Percentiles rank a stretch among this genome's conserved stretches.
Evolutionary conservation across 2,888 invertebrate genomes (phyloP).

Genomic region (Dusona sp.): DNA sequence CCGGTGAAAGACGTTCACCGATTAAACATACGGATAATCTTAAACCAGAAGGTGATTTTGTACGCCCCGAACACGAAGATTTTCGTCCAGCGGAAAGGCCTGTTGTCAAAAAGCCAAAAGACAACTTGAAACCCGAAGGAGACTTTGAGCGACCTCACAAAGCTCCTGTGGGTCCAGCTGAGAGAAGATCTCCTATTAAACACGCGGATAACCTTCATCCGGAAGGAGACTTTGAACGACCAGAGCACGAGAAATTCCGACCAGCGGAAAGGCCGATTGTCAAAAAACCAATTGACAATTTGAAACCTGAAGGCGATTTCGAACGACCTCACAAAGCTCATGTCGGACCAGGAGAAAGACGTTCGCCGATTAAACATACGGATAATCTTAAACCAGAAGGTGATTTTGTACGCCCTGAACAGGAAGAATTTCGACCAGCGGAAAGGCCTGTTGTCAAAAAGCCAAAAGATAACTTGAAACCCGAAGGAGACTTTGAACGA

Average conservation of each 20-base stretch:
- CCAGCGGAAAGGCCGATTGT: background rate
- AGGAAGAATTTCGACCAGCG: constrained; percentile 81
- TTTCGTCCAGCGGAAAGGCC: constrained; percentile 82
- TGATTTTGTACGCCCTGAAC: constrained; percentile 86
- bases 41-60: constrained; percentile 85
- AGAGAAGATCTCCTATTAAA: background rate
- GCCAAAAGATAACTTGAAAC: constrained; percentile 81
- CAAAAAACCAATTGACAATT: background rate
- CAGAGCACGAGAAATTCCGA: constrained; percentile 63
- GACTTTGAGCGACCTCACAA: background rate
- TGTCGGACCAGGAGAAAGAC: background rate
- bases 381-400: constrained; percentile 86
- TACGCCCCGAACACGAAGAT: constrained; percentile 74
- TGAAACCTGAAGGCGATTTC: background rate
- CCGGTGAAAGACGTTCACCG: constrained; percentile 72
- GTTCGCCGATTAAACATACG: background rate
- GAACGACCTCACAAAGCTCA: background rate
- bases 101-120: constrained; percentile 76
- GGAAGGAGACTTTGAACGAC: constrained; percentile 85
- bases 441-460: constrained; percentile 81
- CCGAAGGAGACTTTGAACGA: constrained; percentile 84
- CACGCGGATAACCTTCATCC: constrained; percentile 69
- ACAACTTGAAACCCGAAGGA: constrained; percentile 74
- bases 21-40: constrained; percentile 78
- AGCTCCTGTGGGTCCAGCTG: background rate